Evolutionary conservation across 2,797 vertebrate species (phyloP).

Genomic region (Hephaestus fuliginosus): DNA sequence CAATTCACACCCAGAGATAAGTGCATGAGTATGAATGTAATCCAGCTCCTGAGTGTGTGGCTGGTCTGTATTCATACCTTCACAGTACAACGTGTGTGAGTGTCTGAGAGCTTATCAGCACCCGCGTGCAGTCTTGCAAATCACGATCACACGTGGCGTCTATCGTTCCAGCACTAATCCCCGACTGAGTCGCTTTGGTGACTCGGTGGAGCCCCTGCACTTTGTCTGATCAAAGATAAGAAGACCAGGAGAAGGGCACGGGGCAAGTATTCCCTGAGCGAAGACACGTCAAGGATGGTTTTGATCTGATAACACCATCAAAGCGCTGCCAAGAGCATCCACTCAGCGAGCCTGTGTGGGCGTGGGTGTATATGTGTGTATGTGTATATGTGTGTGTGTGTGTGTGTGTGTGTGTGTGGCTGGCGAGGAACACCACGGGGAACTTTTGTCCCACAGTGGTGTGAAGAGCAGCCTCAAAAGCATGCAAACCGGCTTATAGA

Average conservation of each 20-base stretch:
- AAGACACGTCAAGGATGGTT: conserved; percentile 37
- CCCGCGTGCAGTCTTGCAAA: neutral
- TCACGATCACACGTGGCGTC: neutral
- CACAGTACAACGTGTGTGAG: neutral
- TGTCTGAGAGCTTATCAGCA: conserved; percentile 26
- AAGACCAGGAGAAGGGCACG: neutral
- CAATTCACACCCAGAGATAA: neutral
- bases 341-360: conserved; percentile 1
- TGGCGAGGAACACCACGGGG: neutral
- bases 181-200: conserved; percentile 16
- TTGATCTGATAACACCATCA: conserved; percentile 64
- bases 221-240: conserved; percentile 60
- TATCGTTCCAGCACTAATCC: neutral
- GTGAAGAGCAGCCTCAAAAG: conserved; percentile 16
- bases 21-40: neutral
- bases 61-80: neutral
- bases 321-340: conserved; percentile 39
- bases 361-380: too few species aligned
- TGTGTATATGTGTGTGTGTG: neutral
- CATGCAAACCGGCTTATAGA: conserved; percentile 21
- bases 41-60: neutral
- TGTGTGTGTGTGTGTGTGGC: neutral
- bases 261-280: conserved; percentile 32
- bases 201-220: conserved; percentile 31
- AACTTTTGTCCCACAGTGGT: conserved; percentile 14